Conservation (phyloP, 37 sponge, comb jelly and placozoan species). For the Tethya wilhelma region DNA sequence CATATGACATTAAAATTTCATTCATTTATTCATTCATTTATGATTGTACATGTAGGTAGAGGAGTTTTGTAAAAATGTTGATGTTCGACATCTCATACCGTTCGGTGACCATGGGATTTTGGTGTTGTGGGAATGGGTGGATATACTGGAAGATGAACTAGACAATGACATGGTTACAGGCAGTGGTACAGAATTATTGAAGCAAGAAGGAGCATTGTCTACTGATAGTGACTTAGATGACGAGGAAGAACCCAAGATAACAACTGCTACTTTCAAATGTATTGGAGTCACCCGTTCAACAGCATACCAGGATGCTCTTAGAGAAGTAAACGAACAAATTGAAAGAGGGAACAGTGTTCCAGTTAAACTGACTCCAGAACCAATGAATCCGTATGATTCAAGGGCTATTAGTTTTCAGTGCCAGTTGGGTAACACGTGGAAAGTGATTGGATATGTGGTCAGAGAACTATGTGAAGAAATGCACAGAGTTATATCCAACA, state of each 20-base stretch:
- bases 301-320: not conserved
- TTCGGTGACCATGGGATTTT: not conserved
- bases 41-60: constrained; percentile 3
- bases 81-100: not conserved
- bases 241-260: not conserved
- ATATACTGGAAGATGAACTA: not conserved
- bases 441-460: not conserved
- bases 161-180: not conserved
- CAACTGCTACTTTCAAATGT: constrained; percentile 34
- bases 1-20: not conserved
- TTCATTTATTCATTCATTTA: too few species aligned
- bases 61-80: constrained; percentile 1
- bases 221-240: not conserved
- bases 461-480: constrained; percentile 1
- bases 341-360: not conserved
- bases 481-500: not conserved
- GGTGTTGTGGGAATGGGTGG: not conserved
- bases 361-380: constrained; percentile 1
- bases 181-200: not conserved
- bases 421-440: not conserved
- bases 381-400: not conserved
- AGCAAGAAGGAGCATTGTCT: not conserved
- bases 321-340: not conserved
- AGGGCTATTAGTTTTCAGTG: not conserved
- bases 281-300: not conserved